Evolutionary conservation across 2,113 vertebrate species (phyloP), one percentile per base, ranked within the genome.

Genomic region (Oostethus manadensis): DNA sequence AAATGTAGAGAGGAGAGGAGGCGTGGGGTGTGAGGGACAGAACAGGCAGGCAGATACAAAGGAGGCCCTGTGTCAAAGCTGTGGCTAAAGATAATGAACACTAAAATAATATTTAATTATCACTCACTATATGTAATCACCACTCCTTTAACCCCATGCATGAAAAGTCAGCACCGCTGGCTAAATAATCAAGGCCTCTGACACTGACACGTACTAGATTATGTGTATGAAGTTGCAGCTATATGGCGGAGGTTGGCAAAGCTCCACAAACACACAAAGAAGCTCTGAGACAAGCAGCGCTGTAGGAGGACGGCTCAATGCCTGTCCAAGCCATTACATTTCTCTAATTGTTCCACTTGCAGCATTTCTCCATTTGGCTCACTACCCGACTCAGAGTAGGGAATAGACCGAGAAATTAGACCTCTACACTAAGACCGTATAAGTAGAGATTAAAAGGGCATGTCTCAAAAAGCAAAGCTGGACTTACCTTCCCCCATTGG

Each of bases 401-500:
- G 58, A 71, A 70, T 62, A 55, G 57, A 46, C n/a, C 0, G 4
- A 55, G 29, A 57, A 51, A 63, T 57, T 66, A 61, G 62, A 70
- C 57, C 3, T 2, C 35, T 5, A n/a, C 40, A 53, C 74, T 54
- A 45, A 76, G 58, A 71, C 45, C 38, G 60, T 44, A 56, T 43
- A 43, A 5, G n/a, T 18, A 56, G 48, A 20, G 62, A 56, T 56
- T 46, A 61, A 16, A 16, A 51, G 26, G 60, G 38, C 13, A 42
- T 18, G 40, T 43, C 40, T 38, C 56, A 20, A 18, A 16, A 15
- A 43, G 47, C 56, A 29, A 17, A 44, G 58, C 0, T 21, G 50
- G 49, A 75, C 81, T 87, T 86, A 91, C 90, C 90, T 90, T 91
- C 90, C 86, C 88, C 88, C 90, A 91, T 91, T 66, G 81, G 84